Conservation (phyloP, 2,797 vertebrate genomes). For the Luscinia megarhynchos region DNA sequence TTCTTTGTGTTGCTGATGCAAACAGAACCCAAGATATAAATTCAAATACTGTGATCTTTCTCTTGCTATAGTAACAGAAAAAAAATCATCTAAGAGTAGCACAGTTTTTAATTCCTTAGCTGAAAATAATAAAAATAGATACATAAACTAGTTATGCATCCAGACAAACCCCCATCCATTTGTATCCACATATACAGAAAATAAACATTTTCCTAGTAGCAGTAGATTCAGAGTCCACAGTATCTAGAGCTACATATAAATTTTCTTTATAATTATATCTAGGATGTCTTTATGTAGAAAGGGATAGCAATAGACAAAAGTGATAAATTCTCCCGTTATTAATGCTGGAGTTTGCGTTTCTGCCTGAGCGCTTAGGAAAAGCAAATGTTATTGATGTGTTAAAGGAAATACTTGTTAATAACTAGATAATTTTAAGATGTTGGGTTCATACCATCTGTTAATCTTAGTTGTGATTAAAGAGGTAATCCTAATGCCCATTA, state of each 20-base stretch:
- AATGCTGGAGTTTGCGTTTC: slow-evolving; percentile 40
- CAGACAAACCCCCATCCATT: background rate
- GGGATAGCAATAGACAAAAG: slow-evolving; percentile 4
- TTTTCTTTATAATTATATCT: background rate
- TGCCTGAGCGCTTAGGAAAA: slow-evolving; percentile 53
- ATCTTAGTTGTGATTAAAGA: slow-evolving; percentile 97
- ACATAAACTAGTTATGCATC: background rate
- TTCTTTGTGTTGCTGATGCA: background rate
- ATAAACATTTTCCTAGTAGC: background rate
- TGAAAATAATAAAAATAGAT: background rate
- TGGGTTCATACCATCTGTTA: slow-evolving; percentile 93
- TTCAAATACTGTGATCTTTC: background rate
- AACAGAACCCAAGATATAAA: background rate
- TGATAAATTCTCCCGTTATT: slow-evolving; percentile 2
- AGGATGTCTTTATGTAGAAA: slow-evolving; percentile 12
- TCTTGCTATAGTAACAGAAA: background rate
- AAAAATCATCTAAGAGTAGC: background rate
- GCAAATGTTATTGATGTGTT: slow-evolving; percentile 91
- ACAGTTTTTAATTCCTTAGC: background rate
- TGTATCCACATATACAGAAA: background rate
- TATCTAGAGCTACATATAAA: background rate
- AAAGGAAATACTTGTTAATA: slow-evolving; percentile 83
- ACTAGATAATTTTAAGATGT: slow-evolving; percentile 89
- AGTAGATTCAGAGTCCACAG: background rate
- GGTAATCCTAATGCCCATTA: slow-evolving; percentile 90